phyloP scores from a whole-genome alignment of 1,140 invertebrate genomes.

The Lycorma delicatula region DNA sequence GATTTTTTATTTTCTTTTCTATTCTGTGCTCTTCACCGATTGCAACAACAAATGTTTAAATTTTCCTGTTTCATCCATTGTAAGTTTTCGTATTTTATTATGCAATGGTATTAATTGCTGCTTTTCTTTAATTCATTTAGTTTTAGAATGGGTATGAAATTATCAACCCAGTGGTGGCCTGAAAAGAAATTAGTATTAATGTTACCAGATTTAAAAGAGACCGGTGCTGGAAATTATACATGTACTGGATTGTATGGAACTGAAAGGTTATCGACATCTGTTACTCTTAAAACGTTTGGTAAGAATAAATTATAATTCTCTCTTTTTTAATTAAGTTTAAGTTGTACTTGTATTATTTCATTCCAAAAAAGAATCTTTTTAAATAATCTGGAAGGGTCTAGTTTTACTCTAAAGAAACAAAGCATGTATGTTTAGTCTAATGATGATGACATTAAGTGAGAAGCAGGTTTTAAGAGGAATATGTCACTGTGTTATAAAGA shows the following conservation, averaged over 20 bases:
- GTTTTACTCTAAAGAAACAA: too few relatives aligned
- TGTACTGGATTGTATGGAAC: conserved; percentile 71
- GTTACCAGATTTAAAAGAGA: conserved; percentile 61
- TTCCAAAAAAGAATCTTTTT: not conserved
- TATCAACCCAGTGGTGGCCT: conserved; percentile 54
- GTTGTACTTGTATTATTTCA: not conserved
- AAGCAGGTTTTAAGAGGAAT: not conserved
- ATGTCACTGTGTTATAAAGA: not conserved
- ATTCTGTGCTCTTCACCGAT: too few relatives aligned
- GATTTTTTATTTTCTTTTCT: too few relatives aligned
- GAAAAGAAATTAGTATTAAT: conserved; percentile 55
- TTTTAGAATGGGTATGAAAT: conserved; percentile 39
- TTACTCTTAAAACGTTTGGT: conserved; percentile 67
- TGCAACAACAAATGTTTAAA: too few relatives aligned
- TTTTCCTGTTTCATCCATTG: too few relatives aligned
- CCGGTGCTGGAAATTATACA: conserved; percentile 71
- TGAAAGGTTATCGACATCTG: conserved; percentile 50
- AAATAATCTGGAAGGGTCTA: too few relatives aligned
- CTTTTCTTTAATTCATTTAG: not conserved
- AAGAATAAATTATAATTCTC: conserved; percentile 32
- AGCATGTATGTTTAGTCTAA: too few relatives aligned
- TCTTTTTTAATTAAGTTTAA: not conserved
- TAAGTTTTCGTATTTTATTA: too few relatives aligned
- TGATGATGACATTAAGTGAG: not conserved
- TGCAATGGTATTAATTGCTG: too few relatives aligned